Conservation (phyloP, 2,888 invertebrate species). For the Laothoe populi region DNA sequence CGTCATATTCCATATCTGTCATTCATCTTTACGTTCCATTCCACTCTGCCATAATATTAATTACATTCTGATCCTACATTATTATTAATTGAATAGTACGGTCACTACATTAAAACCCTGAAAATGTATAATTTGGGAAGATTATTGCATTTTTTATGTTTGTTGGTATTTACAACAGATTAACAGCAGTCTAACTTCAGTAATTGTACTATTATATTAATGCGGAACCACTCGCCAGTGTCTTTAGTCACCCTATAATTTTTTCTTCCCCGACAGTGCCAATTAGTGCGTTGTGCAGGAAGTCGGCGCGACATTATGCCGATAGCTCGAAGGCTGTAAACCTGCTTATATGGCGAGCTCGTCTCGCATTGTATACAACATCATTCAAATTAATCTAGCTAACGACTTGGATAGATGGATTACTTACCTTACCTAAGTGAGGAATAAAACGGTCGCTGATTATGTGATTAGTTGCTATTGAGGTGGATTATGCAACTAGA, state of each 20-base stretch:
- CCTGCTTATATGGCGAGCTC: conserved; percentile 18
- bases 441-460: conserved; percentile 1
- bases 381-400: conserved; percentile 23
- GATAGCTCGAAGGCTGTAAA: conserved; percentile 18
- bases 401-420: conserved; percentile 19
- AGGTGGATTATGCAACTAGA: not conserved
- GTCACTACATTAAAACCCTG: too few species aligned
- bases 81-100: too few species aligned
- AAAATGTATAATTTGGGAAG: too few species aligned
- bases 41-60: too few species aligned
- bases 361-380: conserved; percentile 20
- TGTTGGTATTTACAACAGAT: not conserved
- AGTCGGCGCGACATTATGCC: conserved; percentile 6
- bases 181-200: not conserved
- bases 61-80: too few species aligned
- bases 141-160: not conserved
- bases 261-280: conserved; percentile 40
- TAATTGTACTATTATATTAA: not conserved
- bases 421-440: not conserved
- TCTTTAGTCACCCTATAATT: not conserved
- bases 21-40: too few species aligned
- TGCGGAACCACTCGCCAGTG: conserved; percentile 6
- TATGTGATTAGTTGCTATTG: conserved; percentile 1
- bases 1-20: too few species aligned
- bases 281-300: conserved; percentile 39